phyloP scores from a whole-genome alignment of 2,113 vertebrate genomes.

The Poeciliopsis occidentalis region DNA sequence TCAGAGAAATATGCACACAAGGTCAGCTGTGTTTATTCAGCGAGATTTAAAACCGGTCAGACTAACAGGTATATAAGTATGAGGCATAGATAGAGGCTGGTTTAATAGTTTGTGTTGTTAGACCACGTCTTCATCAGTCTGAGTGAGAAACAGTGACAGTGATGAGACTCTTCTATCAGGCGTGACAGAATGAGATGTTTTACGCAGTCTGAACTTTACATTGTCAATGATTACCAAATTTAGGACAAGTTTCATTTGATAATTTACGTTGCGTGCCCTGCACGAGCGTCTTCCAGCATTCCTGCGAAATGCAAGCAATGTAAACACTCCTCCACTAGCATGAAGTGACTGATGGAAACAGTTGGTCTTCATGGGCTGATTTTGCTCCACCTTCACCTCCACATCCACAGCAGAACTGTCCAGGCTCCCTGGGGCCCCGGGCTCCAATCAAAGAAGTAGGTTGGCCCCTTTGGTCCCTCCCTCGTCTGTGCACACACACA shows the following conservation, averaged over 20 bases:
- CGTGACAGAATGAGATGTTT: constrained; percentile 8
- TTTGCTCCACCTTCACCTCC: constrained; percentile 32
- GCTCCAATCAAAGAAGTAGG: constrained; percentile 48
- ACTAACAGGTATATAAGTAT: constrained; percentile 19
- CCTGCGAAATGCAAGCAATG: constrained; percentile 14
- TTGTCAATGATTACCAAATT: not conserved
- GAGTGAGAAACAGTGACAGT: constrained; percentile 3
- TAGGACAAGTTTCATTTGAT: constrained; percentile 1
- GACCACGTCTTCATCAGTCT: constrained; percentile 4
- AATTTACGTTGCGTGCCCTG: not conserved
- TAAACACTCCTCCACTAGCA: constrained; percentile 49
- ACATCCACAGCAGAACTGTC: constrained; percentile 37
- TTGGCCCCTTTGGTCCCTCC: not conserved
- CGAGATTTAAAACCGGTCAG: constrained; percentile 17
- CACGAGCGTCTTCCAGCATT: not conserved
- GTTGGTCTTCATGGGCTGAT: constrained; percentile 39
- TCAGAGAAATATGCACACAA: constrained; percentile 33
- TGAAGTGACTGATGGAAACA: constrained; percentile 36
- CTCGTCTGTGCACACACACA: constrained; percentile 27
- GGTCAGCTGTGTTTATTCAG: constrained; percentile 21
- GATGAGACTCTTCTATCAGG: constrained; percentile 40
- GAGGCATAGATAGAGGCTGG: constrained; percentile 3
- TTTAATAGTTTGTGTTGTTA: constrained; percentile 26
- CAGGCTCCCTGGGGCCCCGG: constrained; percentile 38
- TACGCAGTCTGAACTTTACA: constrained; percentile 34